Conservation (phyloP, 2,888 invertebrate species). For the Drosophila incognita region DNA sequence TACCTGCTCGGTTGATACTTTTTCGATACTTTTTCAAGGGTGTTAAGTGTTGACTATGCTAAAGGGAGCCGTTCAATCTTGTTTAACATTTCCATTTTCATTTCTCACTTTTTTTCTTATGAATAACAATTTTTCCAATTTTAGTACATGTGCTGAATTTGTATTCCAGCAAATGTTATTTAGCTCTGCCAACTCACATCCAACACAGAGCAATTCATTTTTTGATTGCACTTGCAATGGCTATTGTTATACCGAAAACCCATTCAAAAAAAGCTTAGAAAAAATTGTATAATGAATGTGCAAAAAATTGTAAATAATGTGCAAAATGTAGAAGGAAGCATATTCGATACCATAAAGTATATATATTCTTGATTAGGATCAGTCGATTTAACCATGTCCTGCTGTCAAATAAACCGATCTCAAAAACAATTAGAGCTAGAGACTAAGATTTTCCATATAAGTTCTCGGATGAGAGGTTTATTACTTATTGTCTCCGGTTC, state of each 20-base stretch:
- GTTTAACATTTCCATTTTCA: not conserved
- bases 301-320: not conserved
- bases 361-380: not conserved
- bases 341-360: not conserved
- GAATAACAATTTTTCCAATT: not conserved
- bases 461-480: not conserved
- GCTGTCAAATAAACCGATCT: not conserved
- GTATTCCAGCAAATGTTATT: conserved; percentile 1
- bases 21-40: not conserved
- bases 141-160: not conserved
- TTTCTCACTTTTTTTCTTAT: not conserved
- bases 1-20: not conserved
- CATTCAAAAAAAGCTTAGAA: not conserved
- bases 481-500: too few relatives aligned
- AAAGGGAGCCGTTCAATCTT: too few relatives aligned
- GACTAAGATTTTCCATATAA: not conserved
- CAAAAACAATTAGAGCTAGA: not conserved
- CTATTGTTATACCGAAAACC: not conserved
- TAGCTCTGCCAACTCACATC: too few relatives aligned
- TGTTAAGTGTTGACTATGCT: not conserved
- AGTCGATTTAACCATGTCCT: not conserved
- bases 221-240: not conserved
- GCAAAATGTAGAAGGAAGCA: not conserved
- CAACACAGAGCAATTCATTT: not conserved
- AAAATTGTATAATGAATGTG: not conserved